These are phyloP conservation scores for Nipponia nippon DNA, from an alignment of 2,113 vertebrate genomes.

Conservation along the genomic window DNA sequence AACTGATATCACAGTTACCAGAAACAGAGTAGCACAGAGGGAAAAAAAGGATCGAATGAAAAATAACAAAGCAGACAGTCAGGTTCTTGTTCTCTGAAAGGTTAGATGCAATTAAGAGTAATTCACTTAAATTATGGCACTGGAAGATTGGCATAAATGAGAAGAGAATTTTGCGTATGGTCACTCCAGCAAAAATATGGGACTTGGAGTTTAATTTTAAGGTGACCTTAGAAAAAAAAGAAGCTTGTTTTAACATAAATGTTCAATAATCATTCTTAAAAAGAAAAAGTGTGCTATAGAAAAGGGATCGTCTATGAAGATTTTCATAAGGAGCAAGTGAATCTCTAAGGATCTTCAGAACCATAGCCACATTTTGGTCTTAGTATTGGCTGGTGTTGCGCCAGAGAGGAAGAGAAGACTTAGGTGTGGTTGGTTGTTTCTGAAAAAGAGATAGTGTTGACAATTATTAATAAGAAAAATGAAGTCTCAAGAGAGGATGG, in stretches of 20 bases:
- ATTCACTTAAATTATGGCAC: conserved; percentile 1
- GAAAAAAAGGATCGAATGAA: not conserved
- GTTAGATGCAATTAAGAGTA: conserved; percentile 4
- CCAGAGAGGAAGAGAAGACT: not conserved
- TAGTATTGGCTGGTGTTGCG: not conserved
- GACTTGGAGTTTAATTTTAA: not conserved
- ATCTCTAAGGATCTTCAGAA: not conserved
- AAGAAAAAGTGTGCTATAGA: not conserved
- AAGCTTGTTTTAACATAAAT: not conserved
- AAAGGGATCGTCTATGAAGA: not conserved
- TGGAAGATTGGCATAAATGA: not conserved
- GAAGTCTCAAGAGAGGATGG: not conserved
- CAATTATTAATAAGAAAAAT: conserved; percentile 58
- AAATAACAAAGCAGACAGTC: not conserved
- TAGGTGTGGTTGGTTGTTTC: conserved; percentile 43
- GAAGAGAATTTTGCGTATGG: not conserved
- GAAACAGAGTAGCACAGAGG: not conserved
- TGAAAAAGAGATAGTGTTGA: conserved; percentile 48
- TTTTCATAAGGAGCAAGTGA: not conserved
- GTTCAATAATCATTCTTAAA: not conserved
- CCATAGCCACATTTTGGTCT: not conserved
- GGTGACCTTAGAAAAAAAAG: not conserved
- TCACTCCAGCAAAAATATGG: not conserved
- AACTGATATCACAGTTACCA: not conserved
- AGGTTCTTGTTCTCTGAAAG: not conserved